Evolutionary conservation across 2,888 invertebrate species (phyloP).

Genomic region (Agrochola circellaris): DNA sequence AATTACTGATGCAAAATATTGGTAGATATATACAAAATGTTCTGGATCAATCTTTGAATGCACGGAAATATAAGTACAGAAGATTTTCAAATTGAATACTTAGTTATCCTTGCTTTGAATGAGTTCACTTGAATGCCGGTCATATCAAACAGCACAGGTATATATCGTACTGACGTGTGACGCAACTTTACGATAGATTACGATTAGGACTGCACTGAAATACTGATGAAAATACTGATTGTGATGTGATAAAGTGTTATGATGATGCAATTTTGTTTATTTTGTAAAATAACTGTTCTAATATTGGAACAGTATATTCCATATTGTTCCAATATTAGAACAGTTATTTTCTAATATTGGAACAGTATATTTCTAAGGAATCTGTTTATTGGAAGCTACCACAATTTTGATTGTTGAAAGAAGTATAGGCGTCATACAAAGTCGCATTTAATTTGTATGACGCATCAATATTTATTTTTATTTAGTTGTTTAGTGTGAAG

Average conservation of each 20-base stretch:
- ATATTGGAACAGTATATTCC: background rate
- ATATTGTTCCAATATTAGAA: too few species aligned
- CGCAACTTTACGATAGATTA: conserved; percentile 15
- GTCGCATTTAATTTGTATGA: too few species aligned
- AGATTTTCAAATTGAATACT: background rate
- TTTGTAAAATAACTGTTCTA: background rate
- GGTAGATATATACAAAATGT: background rate
- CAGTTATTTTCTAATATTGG: too few species aligned
- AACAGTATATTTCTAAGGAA: background rate
- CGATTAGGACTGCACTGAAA: background rate
- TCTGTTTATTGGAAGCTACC: background rate
- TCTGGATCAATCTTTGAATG: background rate
- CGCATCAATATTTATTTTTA: too few species aligned
- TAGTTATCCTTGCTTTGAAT: conserved; percentile 23
- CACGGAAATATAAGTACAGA: background rate
- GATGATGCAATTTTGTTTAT: conserved; percentile 16
- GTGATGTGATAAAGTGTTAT: background rate
- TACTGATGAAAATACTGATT: conserved; percentile 27
- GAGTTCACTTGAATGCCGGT: conserved; percentile 24
- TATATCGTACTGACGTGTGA: conserved; percentile 34
- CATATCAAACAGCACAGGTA: background rate
- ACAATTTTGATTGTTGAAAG: background rate
- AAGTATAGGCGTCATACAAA: too few species aligned
- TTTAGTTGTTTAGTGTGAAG: too few species aligned
- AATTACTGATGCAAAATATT: conserved; percentile 1